Conservation (phyloP, 2,113 vertebrate genomes). For the Chrysochloris asiatica region DNA sequence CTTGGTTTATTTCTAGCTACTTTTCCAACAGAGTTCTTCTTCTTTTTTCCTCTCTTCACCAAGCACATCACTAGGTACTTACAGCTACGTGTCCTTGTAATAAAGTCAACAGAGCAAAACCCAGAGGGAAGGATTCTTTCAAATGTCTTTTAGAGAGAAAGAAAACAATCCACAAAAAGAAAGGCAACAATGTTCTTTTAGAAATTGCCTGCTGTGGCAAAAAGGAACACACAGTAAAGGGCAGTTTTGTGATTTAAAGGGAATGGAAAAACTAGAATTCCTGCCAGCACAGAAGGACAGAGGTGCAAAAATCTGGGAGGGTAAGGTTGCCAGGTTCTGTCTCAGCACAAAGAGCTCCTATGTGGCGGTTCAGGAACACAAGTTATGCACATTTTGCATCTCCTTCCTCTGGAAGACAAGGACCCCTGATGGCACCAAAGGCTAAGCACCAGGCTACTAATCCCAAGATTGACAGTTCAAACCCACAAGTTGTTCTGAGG, state of each 20-base stretch:
- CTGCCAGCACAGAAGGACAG: constrained; percentile 28
- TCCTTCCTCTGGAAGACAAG: too few relatives aligned
- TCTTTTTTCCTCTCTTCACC: neutral
- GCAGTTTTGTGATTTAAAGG: constrained; percentile 40
- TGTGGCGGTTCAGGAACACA: neutral
- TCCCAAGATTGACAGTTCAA: too few relatives aligned
- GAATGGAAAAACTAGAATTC: constrained; percentile 40
- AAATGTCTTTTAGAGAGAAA: constrained; percentile 48
- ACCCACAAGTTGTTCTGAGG: too few relatives aligned
- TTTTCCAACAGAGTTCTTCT: constrained; percentile 23
- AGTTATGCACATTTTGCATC: too few relatives aligned
- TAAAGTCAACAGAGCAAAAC: constrained; percentile 61
- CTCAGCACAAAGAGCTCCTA: neutral
- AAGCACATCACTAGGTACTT: neutral
- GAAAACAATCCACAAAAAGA: constrained; percentile 54
- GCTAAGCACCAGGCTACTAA: too few relatives aligned
- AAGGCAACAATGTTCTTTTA: constrained; percentile 47
- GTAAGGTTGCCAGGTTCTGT: neutral
- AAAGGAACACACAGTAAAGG: neutral
- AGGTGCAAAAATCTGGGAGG: neutral
- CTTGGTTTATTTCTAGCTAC: constrained; percentile 18
- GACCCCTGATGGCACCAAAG: too few relatives aligned
- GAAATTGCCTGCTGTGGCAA: constrained; percentile 54
- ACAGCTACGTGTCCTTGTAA: constrained; percentile 41
- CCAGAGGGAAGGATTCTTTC: constrained; percentile 35